A percentile compares a stretch with the other conserved stretches of the same genome.
These are phyloP conservation scores for Agrotis exclamationis DNA, from an alignment of 2,888 invertebrate genomes.

Conservation along the genomic window DNA sequence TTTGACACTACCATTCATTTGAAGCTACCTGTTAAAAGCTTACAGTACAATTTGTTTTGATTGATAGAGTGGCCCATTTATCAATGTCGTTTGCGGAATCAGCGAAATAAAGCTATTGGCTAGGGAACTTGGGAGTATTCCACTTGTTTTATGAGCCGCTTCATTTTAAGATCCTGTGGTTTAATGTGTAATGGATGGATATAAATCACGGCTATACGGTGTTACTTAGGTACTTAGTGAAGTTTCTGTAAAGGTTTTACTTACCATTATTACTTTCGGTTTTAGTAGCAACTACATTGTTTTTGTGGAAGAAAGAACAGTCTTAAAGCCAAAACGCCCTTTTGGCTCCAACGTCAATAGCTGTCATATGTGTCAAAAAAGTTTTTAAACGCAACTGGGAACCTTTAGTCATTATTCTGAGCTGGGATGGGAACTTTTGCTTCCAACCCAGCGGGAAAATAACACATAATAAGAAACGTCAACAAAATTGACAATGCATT, in stretches of 20 bases:
- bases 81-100: conserved; percentile 79
- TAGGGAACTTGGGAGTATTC: conserved; percentile 57
- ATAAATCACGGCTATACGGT: conserved; percentile 63
- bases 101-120: conserved; percentile 71
- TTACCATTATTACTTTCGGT: conserved; percentile 5
- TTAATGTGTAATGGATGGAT: conserved; percentile 67
- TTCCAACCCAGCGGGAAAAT: too few species aligned
- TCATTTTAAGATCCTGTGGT: conserved; percentile 70
- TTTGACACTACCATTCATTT: conserved; percentile 50
- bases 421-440: too few species aligned
- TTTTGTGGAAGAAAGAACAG: not conserved
- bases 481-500: too few species aligned
- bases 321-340: too few species aligned
- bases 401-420: too few species aligned
- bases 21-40: conserved; percentile 72
- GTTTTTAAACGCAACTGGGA: too few species aligned
- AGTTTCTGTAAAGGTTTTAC: conserved; percentile 28
- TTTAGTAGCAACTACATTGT: not conserved
- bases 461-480: too few species aligned
- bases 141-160: conserved; percentile 72
- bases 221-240: conserved; percentile 31
- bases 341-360: too few species aligned
- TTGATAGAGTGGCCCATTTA: conserved; percentile 80
- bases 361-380: too few species aligned
- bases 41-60: conserved; percentile 73